Evolutionary conservation across 2,888 invertebrate species (phyloP), one percentile per base, ranked within the genome.

Genomic region (Hydraecia micacea): DNA sequence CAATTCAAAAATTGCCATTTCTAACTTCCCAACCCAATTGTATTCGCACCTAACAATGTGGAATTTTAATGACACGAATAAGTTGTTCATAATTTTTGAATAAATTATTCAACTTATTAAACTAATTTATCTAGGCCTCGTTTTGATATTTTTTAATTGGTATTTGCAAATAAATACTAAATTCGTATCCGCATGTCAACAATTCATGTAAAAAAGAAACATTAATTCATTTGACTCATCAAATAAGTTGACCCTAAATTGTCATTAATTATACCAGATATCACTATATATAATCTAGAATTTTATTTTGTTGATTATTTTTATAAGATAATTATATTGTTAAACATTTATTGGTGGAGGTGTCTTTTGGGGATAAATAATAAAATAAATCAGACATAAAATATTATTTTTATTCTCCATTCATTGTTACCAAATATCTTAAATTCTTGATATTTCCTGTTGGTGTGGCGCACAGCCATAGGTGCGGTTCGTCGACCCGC

Each of bases 351-450:
- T 78, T 69, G 93, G 92, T 93, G 92, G 87, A 89, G 94, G 94
- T 93, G 91, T 92, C 86, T 93, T 91, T 93, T 91, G 93, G 93
- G 91, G 89, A 86, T 79, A 77, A 80, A 91, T 90, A 93, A 77
- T 58, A 46, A 93, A 93, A 92, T 68, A 67, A 86, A 77, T 82
- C 76, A 77, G 25, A 77, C 13, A 68, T 1, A 60, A 25, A 3
- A 39, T 8, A 9, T 49, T 13, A 7, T 46, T 42, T 74, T 79
- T 62, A 63, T 32, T 42, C 39, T 21, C 4, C 5, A 69, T 36
- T 46, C 6, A 2, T n/a, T 9, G 21, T 25, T 52, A 55, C 7
- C 39, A 28, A 4, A 11, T 46, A n/a, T 11, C 25, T 36, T n/a
- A 5, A 39, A 66, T 39, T 18, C 11, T 73, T n/a, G n/a, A 18